phyloP scores from a whole-genome alignment of 2,888 invertebrate species.

The Drosophila birchii region DNA sequence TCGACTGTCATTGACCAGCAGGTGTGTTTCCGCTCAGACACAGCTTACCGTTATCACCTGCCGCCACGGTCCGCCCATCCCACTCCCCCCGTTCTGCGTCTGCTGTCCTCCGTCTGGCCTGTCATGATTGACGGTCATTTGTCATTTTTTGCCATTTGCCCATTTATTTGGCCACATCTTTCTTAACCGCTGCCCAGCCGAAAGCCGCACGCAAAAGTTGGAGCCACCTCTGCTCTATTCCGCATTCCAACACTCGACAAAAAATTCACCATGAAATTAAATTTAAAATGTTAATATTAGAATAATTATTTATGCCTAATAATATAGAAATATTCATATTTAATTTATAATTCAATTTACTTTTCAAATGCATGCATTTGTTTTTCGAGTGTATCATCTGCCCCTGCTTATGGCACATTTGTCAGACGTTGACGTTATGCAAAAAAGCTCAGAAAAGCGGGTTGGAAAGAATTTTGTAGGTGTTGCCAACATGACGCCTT shows the following conservation, averaged over 20 bases:
- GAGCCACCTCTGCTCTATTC: slow-evolving; percentile 18
- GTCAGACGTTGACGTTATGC: slow-evolving; percentile 80
- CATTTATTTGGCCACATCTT: slow-evolving; percentile 78
- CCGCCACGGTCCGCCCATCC: slow-evolving; percentile 22
- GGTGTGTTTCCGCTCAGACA: slow-evolving; percentile 67
- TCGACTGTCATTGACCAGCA: slow-evolving; percentile 74
- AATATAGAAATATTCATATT: not conserved
- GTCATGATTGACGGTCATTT: slow-evolving; percentile 85
- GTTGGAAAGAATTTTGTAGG: slow-evolving; percentile 70
- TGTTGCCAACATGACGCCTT: slow-evolving; percentile 79
- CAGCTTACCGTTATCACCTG: slow-evolving; percentile 71
- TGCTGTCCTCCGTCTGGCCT: slow-evolving; percentile 64
- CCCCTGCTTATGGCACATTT: slow-evolving; percentile 81
- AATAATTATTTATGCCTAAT: not conserved
- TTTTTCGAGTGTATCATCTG: not conserved
- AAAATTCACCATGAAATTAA: not conserved
- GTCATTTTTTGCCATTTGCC: slow-evolving; percentile 81
- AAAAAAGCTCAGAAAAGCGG: slow-evolving; percentile 52
- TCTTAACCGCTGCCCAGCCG: slow-evolving; percentile 66
- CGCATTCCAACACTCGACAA: not conserved
- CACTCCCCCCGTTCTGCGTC: not conserved
- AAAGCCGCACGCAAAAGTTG: slow-evolving; percentile 73
- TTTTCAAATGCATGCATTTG: not conserved
- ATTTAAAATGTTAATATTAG: not conserved
- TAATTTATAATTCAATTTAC: not conserved